A percentile compares a stretch with the other conserved stretches of the same genome.
Evolutionary conservation across 2,797 vertebrate species (phyloP).

Genomic region (Pseudochaenichthys georgianus): DNA sequence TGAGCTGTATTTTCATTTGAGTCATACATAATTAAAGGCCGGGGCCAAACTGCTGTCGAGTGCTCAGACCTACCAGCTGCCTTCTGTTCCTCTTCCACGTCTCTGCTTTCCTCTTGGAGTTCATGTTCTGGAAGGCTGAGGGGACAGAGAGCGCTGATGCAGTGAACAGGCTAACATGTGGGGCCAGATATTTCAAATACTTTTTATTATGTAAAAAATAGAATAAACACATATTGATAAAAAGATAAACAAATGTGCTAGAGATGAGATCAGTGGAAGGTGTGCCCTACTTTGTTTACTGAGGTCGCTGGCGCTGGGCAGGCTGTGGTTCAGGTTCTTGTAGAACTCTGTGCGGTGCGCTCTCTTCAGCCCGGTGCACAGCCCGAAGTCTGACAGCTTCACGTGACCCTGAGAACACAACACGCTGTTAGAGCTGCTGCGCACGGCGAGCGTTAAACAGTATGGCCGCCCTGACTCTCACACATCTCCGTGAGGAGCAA

Average conservation of each 20-base stretch:
- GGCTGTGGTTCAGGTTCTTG: constrained; percentile 96
- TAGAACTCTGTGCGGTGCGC: constrained; percentile 98
- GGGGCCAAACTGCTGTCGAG: background rate
- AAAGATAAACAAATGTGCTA: background rate
- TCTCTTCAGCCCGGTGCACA: constrained; percentile 97
- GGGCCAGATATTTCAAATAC: background rate
- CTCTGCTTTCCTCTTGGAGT: constrained; percentile 99
- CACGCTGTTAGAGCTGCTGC: background rate
- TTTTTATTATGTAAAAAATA: background rate
- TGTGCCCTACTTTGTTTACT: constrained; percentile 87
- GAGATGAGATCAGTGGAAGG: constrained; percentile 17
- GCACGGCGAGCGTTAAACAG: background rate
- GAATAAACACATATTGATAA: background rate
- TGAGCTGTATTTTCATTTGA: too few species aligned
- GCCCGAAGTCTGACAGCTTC: constrained; percentile 98
- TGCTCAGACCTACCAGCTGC: constrained; percentile 88
- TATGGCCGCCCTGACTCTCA: background rate
- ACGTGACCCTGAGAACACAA: constrained; percentile 90
- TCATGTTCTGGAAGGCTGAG: constrained; percentile 98
- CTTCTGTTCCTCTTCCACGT: constrained; percentile 99
- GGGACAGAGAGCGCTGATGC: background rate
- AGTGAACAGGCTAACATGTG: background rate
- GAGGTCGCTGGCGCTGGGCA: constrained; percentile 97
- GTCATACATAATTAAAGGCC: background rate
- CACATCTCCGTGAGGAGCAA: background rate